Conservation (phyloP, 2,797 vertebrate species). For the Lepus townsendii region DNA sequence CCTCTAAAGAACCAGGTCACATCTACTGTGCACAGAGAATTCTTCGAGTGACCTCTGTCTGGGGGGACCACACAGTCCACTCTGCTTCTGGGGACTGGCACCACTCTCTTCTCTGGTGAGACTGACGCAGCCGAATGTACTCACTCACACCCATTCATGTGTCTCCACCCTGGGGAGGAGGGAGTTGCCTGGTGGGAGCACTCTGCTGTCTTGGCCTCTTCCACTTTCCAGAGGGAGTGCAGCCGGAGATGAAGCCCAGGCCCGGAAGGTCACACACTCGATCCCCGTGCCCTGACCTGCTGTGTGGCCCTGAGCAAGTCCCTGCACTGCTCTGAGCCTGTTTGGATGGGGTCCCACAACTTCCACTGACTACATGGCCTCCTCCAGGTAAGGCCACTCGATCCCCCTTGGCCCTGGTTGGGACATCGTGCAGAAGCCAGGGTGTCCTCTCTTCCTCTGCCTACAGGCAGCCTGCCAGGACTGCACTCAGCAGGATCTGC, state of each 20-base stretch:
- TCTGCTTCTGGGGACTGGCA: slow-evolving; percentile 39
- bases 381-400: neutral
- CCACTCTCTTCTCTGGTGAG: neutral
- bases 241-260: neutral
- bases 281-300: neutral
- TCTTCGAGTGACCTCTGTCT: slow-evolving; percentile 48
- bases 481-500: neutral
- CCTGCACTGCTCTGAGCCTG: slow-evolving; percentile 1
- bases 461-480: neutral
- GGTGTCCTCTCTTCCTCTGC: neutral
- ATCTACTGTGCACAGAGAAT: neutral
- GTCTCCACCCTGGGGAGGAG: neutral
- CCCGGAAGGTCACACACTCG: neutral
- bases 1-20: neutral
- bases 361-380: neutral
- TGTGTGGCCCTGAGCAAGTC: neutral
- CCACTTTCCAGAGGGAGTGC: neutral
- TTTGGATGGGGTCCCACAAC: neutral
- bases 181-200: neutral
- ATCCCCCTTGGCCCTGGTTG: neutral
- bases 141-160: neutral
- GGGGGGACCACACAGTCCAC: slow-evolving; percentile 50
- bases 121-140: neutral
- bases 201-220: neutral
- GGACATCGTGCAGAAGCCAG: neutral